A percentile compares a stretch with the other conserved stretches of the same genome.
Conservation (phyloP, 2,888 invertebrate genomes). For the Lithosia quadra region DNA sequence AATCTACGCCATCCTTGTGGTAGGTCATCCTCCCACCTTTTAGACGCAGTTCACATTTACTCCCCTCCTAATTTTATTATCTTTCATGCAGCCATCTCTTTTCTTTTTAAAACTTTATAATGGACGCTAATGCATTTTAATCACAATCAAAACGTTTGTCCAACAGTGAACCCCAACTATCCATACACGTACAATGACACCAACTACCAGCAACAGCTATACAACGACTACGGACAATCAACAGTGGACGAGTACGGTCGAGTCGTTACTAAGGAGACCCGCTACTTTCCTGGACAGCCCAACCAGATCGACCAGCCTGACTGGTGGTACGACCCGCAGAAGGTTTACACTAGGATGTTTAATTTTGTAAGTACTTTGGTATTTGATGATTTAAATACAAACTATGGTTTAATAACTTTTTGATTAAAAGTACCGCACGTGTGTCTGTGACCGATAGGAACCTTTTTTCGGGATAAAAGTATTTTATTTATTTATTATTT, state of each 20-base stretch:
- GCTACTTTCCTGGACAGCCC: constrained; percentile 73
- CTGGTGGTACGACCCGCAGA: constrained; percentile 84
- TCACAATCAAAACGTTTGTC: background rate
- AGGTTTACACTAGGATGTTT: constrained; percentile 90
- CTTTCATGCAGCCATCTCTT: too few relatives aligned
- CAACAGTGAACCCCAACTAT: constrained; percentile 76
- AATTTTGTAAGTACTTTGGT: constrained; percentile 88
- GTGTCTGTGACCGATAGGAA: too few relatives aligned
- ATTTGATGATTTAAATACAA: background rate
- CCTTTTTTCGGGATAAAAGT: too few relatives aligned
- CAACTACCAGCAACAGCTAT: constrained; percentile 55
- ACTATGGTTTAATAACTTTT: background rate
- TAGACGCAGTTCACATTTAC: too few relatives aligned
- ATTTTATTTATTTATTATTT: too few relatives aligned
- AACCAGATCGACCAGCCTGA: constrained; percentile 85
- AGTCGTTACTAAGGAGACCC: constrained; percentile 42
- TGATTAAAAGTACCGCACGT: too few relatives aligned
- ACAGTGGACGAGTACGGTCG: constrained; percentile 61
- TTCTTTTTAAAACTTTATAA: too few relatives aligned
- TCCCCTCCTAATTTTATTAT: too few relatives aligned
- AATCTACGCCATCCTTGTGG: too few relatives aligned
- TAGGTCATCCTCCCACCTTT: too few relatives aligned
- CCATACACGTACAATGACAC: constrained; percentile 79
- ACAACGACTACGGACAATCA: constrained; percentile 57
- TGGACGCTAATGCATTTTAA: background rate